Percentiles rank a stretch among this genome's conserved stretches.
Evolutionary conservation across 2,888 invertebrate species (phyloP).

Genomic region (Charanyca ferruginea): DNA sequence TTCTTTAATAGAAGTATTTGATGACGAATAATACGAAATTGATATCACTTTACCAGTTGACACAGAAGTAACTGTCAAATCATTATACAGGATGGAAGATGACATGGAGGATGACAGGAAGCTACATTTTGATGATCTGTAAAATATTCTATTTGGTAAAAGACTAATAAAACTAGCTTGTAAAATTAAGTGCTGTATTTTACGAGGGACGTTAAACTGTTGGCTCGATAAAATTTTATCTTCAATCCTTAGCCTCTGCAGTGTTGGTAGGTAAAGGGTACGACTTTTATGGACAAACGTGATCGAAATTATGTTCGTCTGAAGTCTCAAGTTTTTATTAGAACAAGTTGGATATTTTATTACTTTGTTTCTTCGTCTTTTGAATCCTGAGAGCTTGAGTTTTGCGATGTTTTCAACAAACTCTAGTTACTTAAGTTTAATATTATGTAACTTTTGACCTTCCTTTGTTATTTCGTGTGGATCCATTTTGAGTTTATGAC

Average conservation of each 20-base stretch:
- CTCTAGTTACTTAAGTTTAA: conserved; percentile 48
- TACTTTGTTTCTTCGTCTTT: conserved; percentile 63
- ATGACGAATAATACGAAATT: conserved; percentile 19
- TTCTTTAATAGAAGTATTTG: conserved; percentile 24
- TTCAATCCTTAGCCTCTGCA: conserved; percentile 76
- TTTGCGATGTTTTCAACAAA: conserved; percentile 52
- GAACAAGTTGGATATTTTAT: conserved; percentile 71
- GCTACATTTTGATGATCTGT: conserved; percentile 68
- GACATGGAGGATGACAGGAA: conserved; percentile 41
- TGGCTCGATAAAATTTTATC: conserved; percentile 85
- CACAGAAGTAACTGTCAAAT: conserved; percentile 13
- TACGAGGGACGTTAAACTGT: conserved; percentile 83
- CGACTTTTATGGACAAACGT: conserved; percentile 79
- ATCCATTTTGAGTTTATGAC: conserved; percentile 40
- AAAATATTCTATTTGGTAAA: conserved; percentile 74
- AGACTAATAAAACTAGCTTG: conserved; percentile 79
- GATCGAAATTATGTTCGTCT: conserved; percentile 80
- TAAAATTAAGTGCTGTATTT: conserved; percentile 81
- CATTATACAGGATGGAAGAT: conserved; percentile 10
- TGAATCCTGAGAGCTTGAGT: conserved; percentile 58
- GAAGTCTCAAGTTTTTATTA: conserved; percentile 69
- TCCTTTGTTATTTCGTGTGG: conserved; percentile 49
- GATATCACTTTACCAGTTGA: background rate
- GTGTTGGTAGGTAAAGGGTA: conserved; percentile 67
- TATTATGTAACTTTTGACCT: conserved; percentile 50